Conservation (phyloP, 2,888 invertebrate species). For the Cataglyphis rosenhaueri region DNA sequence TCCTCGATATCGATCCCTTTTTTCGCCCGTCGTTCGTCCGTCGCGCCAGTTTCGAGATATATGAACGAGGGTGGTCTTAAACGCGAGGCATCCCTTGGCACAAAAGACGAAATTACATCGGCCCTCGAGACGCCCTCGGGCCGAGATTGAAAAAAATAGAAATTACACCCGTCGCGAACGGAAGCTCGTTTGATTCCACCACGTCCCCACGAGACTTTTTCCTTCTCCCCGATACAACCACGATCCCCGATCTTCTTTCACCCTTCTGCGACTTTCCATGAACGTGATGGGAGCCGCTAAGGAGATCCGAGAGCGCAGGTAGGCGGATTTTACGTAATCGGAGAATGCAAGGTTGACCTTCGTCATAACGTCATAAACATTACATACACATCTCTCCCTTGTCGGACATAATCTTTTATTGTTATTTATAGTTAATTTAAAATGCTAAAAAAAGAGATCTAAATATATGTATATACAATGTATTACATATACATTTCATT, state of each 20-base stretch:
- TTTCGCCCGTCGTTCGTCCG: conserved; percentile 50
- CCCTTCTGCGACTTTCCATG: conserved; percentile 55
- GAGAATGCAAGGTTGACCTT: not conserved
- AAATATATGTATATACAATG: not conserved
- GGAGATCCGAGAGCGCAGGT: conserved; percentile 65
- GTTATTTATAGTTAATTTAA: not conserved
- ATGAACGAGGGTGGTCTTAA: conserved; percentile 77
- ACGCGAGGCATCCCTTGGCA: conserved; percentile 74
- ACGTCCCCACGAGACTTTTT: conserved; percentile 51
- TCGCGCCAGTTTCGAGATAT: conserved; percentile 77
- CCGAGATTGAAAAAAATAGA: conserved; percentile 81
- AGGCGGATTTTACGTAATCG: conserved; percentile 26
- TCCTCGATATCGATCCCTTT: conserved; percentile 37
- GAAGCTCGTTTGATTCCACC: conserved; percentile 56
- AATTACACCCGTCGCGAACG: conserved; percentile 70
- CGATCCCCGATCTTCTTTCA: conserved; percentile 29
- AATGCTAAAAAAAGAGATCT: not conserved
- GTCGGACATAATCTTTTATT: not conserved
- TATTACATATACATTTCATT: not conserved
- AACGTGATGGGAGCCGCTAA: conserved; percentile 64
- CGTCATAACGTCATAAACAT: conserved; percentile 9
- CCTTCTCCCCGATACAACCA: conserved; percentile 38
- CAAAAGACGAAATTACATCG: conserved; percentile 80
- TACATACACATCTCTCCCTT: not conserved
- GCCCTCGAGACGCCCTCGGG: conserved; percentile 67